Evolutionary conservation across 2,888 invertebrate genomes (phyloP), one percentile per base, ranked within the genome.

Genomic region (Podabrus alpinus): DNA sequence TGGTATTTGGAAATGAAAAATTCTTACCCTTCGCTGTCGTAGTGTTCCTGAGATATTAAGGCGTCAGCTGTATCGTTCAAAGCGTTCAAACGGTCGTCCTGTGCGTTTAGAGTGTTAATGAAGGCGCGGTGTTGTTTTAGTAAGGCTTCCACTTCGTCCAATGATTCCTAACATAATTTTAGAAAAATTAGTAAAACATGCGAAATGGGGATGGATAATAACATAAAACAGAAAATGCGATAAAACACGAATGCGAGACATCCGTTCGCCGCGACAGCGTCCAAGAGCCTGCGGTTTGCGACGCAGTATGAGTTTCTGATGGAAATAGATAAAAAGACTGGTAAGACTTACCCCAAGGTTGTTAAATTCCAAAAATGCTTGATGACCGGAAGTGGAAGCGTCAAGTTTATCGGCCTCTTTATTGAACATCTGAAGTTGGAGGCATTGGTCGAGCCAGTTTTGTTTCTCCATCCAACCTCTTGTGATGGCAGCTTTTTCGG

Each of bases 381-480:
- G 95, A 85, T 99, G 98, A 15, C 97, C 95, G 71, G 96, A 95
- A 68, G 96, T 97, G 11, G 95, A 94, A 0, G 98, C 97, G 88
- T 99, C 98, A 78, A 99, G 96, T 86, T 98, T 96, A 86, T 99
- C 98, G 0, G 98, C 98, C 87, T 99, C 99, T 59, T 97, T 92
- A 87, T 97, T 97, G 88, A 98, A 97, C 79, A 94, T 91, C 87
- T 96, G 97, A 75, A 98, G 88, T 81, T 97, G 95, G 29, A 96
- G 91, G 79, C 96, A 93, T 86, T 98, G 97, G 81, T 94, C 92
- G 74, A 98, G 88, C 90, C 94, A 94, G 66, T 93, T 92, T 72
- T 97, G 94, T 84, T 97, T 97, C 73, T 94, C 93, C 66, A 91
- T 88, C 96, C 97, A 97, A 83, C 95, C 93, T 83, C 93, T 90